Percentiles rank a stretch among this genome's conserved stretches.
Conservation (phyloP, 1,140 invertebrate genomes). For the Anoplophora glabripennis region DNA sequence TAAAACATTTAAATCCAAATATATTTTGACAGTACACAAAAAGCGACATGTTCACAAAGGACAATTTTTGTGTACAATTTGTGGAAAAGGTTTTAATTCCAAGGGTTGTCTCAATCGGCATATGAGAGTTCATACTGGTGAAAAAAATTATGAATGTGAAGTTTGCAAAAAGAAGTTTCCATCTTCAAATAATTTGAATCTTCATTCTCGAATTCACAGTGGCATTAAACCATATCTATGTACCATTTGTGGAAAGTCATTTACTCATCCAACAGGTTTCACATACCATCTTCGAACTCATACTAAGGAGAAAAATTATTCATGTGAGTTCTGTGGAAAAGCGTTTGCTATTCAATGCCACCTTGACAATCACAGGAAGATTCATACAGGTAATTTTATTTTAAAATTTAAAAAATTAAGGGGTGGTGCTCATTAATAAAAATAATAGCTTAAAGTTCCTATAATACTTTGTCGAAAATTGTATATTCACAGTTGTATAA, state of each 20-base stretch:
- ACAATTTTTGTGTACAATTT: conserved; percentile 55
- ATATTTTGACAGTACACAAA: conserved; percentile 66
- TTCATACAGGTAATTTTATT: conserved; percentile 55
- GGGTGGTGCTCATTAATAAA: too few species aligned
- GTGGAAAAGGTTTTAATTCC: conserved; percentile 62
- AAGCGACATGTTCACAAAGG: conserved; percentile 67
- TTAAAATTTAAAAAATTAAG: too few species aligned
- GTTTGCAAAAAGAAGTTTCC: conserved; percentile 59
- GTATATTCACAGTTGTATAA: too few species aligned
- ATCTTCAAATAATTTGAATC: conserved; percentile 37
- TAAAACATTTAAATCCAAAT: conserved; percentile 63
- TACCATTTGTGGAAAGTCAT: conserved; percentile 40
- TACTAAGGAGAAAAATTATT: conserved; percentile 40
- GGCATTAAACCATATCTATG: conserved; percentile 37
- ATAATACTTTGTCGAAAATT: too few species aligned
- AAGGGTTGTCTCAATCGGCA: conserved; percentile 36
- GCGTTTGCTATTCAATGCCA: conserved; percentile 37
- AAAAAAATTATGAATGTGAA: conserved; percentile 60
- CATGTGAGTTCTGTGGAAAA: conserved; percentile 39
- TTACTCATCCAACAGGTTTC: conserved; percentile 36
- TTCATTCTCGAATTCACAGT: conserved; percentile 32
- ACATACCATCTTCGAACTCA: conserved; percentile 43
- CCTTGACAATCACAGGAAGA: conserved; percentile 53
- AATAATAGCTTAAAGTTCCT: too few species aligned
- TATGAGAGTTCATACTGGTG: conserved; percentile 47